A percentile compares a stretch with the other conserved stretches of the same genome.
These are phyloP conservation scores for Noctua comes DNA, from an alignment of 2,888 invertebrate genomes.

Conservation along the genomic window DNA sequence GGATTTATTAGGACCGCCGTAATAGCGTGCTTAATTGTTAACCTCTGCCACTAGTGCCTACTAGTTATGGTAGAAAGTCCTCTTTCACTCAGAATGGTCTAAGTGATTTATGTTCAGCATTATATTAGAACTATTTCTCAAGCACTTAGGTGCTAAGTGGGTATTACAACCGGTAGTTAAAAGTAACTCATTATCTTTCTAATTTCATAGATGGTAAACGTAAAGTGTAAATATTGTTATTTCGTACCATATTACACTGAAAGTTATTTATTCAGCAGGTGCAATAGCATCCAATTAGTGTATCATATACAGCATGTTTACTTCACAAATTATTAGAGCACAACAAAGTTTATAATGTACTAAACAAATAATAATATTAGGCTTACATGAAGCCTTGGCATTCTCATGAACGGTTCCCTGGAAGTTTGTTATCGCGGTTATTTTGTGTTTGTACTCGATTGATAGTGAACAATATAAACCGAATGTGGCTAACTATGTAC, in stretches of 20 bases:
- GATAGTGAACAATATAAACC: conserved; percentile 62
- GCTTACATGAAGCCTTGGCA: conserved; percentile 46
- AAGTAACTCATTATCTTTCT: conserved; percentile 40
- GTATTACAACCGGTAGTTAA: conserved; percentile 32
- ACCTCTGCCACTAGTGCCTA: conserved; percentile 30
- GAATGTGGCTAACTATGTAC: conserved; percentile 63
- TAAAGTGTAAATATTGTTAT: conserved; percentile 50
- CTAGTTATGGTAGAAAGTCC: conserved; percentile 52
- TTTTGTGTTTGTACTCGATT: conserved; percentile 53
- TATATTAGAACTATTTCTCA: conserved; percentile 52
- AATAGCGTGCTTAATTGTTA: conserved; percentile 63
- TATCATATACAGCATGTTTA: conserved; percentile 41
- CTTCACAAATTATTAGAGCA: conserved; percentile 42
- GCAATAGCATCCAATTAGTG: conserved; percentile 40
- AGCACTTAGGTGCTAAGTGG: conserved; percentile 50
- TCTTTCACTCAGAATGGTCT: conserved; percentile 25
- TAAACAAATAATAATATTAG: conserved; percentile 34
- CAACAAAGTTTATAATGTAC: conserved; percentile 28
- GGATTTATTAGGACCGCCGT: conserved; percentile 58
- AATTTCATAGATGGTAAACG: conserved; percentile 39
- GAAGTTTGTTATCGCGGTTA: conserved; percentile 63
- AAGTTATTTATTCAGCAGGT: conserved; percentile 37
- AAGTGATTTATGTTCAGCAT: conserved; percentile 55
- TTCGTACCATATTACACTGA: conserved; percentile 33
- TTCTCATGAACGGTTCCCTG: conserved; percentile 44